phyloP scores from a whole-genome alignment of 2,888 invertebrate species.

The Eristalinus sepulchralis region DNA sequence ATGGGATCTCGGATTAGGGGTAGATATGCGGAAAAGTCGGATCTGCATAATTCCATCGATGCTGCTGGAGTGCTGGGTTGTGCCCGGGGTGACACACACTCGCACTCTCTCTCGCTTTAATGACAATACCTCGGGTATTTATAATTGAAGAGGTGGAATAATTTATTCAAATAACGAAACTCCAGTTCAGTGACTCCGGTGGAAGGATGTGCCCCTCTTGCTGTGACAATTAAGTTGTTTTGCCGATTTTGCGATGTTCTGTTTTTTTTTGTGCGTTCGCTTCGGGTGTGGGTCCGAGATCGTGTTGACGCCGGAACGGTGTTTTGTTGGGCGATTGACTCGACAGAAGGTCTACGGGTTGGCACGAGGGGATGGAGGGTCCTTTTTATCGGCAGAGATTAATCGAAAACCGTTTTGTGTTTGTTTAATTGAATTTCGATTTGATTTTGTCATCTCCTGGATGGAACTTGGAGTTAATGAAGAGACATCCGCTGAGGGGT shows the following conservation, averaged over 20 bases:
- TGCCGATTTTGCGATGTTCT: constrained; percentile 30
- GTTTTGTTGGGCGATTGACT: constrained; percentile 45
- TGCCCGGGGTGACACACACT: constrained; percentile 47
- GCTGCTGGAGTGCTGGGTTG: constrained; percentile 30
- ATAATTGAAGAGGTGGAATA: constrained; percentile 75
- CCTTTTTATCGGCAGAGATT: constrained; percentile 73
- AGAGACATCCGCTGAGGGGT: background rate
- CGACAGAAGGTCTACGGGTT: constrained; percentile 2
- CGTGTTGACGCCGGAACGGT: background rate
- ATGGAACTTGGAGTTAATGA: constrained; percentile 21
- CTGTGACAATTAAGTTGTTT: constrained; percentile 66
- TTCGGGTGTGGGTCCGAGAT: background rate
- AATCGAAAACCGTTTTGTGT: constrained; percentile 79
- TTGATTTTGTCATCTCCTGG: constrained; percentile 45
- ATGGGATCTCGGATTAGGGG: constrained; percentile 66
- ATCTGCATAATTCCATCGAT: constrained; percentile 67
- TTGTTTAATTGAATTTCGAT: constrained; percentile 81
- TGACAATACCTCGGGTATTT: constrained; percentile 65
- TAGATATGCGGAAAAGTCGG: constrained; percentile 73
- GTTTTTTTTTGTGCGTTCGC: background rate
- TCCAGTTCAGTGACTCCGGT: constrained; percentile 47
- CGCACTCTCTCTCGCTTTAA: constrained; percentile 24
- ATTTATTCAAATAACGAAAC: constrained; percentile 72
- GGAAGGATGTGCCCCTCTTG: constrained; percentile 19
- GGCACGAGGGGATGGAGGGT: constrained; percentile 1